phyloP scores from a whole-genome alignment of 1,140 invertebrate species.

The Ceratitis capitata region DNA sequence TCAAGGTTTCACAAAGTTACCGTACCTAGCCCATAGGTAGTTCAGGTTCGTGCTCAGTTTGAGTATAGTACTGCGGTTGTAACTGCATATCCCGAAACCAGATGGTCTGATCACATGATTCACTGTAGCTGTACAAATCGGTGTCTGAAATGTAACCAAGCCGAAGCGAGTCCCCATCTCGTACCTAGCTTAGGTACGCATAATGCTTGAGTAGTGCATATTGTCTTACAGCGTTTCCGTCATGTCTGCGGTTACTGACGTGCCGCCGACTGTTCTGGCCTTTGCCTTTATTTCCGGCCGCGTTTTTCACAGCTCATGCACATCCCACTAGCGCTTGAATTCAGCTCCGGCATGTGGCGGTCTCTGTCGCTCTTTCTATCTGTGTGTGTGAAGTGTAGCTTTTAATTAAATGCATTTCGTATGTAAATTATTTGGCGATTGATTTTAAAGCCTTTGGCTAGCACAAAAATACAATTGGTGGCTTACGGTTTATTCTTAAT shows the following conservation, averaged over 20 bases:
- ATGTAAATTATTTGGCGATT: conserved; percentile 26
- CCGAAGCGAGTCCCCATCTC: too few species aligned
- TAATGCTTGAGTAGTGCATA: neutral
- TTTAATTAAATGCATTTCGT: conserved; percentile 35
- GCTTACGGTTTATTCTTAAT: conserved; percentile 26
- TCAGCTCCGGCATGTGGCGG: neutral
- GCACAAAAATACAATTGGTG: conserved; percentile 1
- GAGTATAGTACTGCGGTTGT: too few species aligned
- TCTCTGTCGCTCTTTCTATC: neutral
- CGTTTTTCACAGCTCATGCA: too few species aligned
- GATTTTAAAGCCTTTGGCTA: neutral
- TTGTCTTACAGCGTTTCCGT: neutral
- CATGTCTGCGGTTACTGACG: neutral
- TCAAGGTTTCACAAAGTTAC: too few species aligned
- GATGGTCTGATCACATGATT: too few species aligned
- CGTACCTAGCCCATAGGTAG: too few species aligned
- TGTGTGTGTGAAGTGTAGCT: neutral
- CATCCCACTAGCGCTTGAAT: too few species aligned
- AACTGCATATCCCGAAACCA: too few species aligned
- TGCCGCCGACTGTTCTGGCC: neutral
- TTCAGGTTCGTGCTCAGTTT: too few species aligned
- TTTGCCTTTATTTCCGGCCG: neutral
- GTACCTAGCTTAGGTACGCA: too few species aligned
- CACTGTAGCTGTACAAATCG: too few species aligned
- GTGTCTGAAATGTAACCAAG: too few species aligned